Percentiles rank a stretch among this genome's conserved stretches.
phyloP scores from a whole-genome alignment of 1,140 invertebrate genomes.

The Calycopis cecrops region DNA sequence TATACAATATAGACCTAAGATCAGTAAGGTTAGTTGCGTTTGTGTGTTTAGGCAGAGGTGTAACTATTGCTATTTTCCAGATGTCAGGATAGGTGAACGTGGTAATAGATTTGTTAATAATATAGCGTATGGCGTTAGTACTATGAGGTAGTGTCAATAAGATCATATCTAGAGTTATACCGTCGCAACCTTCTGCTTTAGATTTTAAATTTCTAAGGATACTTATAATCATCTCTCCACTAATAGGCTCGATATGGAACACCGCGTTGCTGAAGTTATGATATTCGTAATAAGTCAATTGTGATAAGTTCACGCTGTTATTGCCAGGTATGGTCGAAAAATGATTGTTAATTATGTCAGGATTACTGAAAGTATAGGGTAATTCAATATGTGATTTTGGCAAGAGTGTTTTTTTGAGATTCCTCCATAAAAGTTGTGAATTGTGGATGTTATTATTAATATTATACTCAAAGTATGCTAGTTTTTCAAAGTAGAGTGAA shows the following conservation, averaged over 20 bases:
- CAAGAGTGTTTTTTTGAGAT: constrained; percentile 23
- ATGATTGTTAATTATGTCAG: constrained; percentile 13
- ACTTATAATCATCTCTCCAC: neutral
- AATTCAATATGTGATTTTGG: constrained; percentile 10
- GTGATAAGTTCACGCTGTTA: neutral
- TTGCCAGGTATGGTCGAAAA: constrained; percentile 3
- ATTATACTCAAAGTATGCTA: constrained; percentile 23
- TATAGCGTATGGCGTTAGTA: constrained; percentile 12
- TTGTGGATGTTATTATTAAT: constrained; percentile 28
- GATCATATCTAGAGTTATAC: constrained; percentile 20
- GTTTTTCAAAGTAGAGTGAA: constrained; percentile 27
- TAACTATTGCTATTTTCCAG: constrained; percentile 26
- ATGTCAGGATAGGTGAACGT: constrained; percentile 17
- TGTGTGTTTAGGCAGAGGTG: constrained; percentile 22
- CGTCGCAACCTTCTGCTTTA: constrained; percentile 19
- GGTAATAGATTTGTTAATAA: constrained; percentile 24
- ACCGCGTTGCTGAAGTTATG: neutral
- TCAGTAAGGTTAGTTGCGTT: constrained; percentile 23
- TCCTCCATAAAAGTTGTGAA: constrained; percentile 26
- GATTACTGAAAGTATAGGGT: constrained; percentile 12
- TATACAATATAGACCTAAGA: constrained; percentile 26
- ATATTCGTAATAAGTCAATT: constrained; percentile 1
- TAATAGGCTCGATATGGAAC: constrained; percentile 9
- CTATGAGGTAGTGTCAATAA: constrained; percentile 20
- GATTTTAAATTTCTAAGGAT: constrained; percentile 14